Conservation (phyloP, 2,113 vertebrate species). For the Camelus dromedarius region DNA sequence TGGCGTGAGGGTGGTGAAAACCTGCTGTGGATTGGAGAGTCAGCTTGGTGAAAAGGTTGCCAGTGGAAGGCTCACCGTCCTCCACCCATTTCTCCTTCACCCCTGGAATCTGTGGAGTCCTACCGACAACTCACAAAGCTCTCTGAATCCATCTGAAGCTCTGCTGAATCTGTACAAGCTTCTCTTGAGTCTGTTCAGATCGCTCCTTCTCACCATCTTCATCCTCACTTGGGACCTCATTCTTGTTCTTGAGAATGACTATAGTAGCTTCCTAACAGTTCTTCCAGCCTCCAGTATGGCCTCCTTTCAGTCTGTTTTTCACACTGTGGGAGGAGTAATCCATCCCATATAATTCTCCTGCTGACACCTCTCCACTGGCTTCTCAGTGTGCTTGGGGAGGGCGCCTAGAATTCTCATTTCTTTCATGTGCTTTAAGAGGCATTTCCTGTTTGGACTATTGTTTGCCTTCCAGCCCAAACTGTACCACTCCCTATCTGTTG, state of each 20-base stretch:
- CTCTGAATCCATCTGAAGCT: no score
- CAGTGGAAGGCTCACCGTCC: no score
- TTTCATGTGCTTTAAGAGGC: neutral
- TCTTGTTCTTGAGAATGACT: neutral
- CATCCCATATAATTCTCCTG: neutral
- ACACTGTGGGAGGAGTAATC: fast-evolving
- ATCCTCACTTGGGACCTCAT: no score
- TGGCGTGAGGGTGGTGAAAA: neutral
- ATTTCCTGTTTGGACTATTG: neutral
- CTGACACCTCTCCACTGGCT: neutral
- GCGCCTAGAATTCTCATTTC: neutral
- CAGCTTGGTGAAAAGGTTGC: neutral
- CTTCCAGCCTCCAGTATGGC: neutral
- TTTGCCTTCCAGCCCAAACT: neutral
- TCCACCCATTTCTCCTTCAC: neutral
- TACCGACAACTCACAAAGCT: neutral
- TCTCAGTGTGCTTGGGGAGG: neutral
- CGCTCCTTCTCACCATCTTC: neutral
- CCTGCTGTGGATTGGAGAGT: neutral
- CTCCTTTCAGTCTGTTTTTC: neutral
- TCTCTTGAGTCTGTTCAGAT: neutral
- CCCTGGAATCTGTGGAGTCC: neutral
- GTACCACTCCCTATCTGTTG: neutral
- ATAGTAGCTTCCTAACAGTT: no score
- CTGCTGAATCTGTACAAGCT: neutral